Evolutionary conservation across 2,888 invertebrate genomes (phyloP), one percentile per base, ranked within the genome.

Genomic region (Rhyacophila evoluta): DNA sequence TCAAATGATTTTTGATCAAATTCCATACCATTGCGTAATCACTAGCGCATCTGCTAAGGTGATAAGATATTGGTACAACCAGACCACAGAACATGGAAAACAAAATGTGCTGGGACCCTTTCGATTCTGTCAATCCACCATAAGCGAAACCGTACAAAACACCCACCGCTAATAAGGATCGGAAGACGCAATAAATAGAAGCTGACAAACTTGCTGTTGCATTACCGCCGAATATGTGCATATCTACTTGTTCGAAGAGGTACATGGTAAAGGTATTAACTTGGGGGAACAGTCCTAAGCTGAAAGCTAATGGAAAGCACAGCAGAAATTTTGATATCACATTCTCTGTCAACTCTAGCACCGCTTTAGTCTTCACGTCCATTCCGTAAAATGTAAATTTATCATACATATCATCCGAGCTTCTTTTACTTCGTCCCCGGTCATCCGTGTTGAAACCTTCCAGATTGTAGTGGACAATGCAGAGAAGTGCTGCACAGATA

Each of bases 191-290:
- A 83, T 96, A 96, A 72, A 96, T 90, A 0, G 97, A 94, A 1
- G 97, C 96, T 19, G 92, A 90, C 2, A 99, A 87, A 85, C 96
- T 95, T 75, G 95, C 95, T 8, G 95, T 94, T 0, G 97, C 97
- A 85, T 95, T 97, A 0, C 97, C 97, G 0, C 97, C 97, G 85
- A 97, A 97, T 0, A 95, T 85, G 84, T 96, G 95, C 94, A 95
- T 98, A 87, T 94, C 98, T 85, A 93, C 91, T 90, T 99, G 99
- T 86, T 99, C 99, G 83, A 98, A 89, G n/a, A 97, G 89, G 87
- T 98, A 99, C 95, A 98, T 97, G 6, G 95, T 87, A 86, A 99
- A 98, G 0, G 99, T 99, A 86, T 98, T 98, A 75, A 99, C 95
- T 89, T 96, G 99, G 2, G 99, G 99, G 85, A 99, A 95, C 69